Conservation (phyloP, 2,113 vertebrate species). For the Numida meleagris region DNA sequence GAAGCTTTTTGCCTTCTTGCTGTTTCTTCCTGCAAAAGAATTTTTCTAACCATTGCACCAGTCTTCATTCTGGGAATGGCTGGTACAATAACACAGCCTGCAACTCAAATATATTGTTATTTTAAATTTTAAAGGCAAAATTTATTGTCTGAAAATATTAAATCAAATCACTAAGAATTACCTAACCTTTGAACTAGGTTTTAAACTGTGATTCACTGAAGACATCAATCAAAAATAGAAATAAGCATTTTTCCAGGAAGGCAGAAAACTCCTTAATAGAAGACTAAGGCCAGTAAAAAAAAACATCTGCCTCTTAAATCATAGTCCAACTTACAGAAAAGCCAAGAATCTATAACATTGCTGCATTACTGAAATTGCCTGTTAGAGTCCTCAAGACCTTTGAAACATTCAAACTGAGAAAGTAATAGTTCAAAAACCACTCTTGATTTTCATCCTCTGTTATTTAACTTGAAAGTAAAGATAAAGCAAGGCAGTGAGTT, state of each 20-base stretch:
- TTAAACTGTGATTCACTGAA: conserved; percentile 21
- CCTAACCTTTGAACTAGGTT: conserved; percentile 38
- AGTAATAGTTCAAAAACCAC: background rate
- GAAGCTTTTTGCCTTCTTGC: background rate
- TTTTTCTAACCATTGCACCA: background rate
- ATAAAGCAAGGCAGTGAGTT: background rate
- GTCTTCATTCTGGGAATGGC: background rate
- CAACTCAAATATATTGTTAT: background rate
- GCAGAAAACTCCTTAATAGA: conserved; percentile 34
- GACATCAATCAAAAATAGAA: conserved; percentile 55
- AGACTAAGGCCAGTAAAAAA: background rate
- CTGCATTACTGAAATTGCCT: conserved; percentile 45
- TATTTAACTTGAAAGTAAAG: conserved; percentile 45
- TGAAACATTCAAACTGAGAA: background rate
- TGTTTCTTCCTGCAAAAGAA: background rate
- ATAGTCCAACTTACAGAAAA: conserved; percentile 32
- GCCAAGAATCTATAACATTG: conserved; percentile 16
- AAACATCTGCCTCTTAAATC: conserved; percentile 47
- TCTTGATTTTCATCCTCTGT: background rate
- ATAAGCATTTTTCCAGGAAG: conserved; percentile 49
- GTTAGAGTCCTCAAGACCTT: conserved; percentile 12
- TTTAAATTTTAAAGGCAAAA: conserved; percentile 9
- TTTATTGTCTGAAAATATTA: conserved; percentile 24
- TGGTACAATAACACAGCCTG: background rate
- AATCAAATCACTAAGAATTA: conserved; percentile 46